Evolutionary conservation across 2,113 vertebrate genomes (phyloP).

Genomic region (Carassius carassius): DNA sequence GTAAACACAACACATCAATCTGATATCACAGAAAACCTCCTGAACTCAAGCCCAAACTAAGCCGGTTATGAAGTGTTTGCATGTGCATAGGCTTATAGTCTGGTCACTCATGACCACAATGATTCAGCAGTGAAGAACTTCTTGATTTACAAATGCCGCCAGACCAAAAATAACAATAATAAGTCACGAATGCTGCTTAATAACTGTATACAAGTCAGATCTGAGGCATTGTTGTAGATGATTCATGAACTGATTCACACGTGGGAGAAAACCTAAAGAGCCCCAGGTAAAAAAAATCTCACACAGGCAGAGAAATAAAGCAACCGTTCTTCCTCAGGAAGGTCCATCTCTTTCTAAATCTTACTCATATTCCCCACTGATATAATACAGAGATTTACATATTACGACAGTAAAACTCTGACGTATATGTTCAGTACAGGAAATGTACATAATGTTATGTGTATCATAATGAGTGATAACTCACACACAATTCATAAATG

Average conservation of each 20-base stretch:
- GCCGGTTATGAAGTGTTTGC: background rate
- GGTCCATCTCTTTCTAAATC: background rate
- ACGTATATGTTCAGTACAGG: background rate
- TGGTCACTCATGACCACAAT: background rate
- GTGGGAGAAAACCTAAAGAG: background rate
- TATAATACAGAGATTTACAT: background rate
- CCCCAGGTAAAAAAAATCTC: background rate
- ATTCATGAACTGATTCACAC: background rate
- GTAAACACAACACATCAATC: background rate
- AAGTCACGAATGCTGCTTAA: background rate
- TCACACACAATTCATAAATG: no score
- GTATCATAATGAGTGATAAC: background rate
- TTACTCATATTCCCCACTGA: background rate
- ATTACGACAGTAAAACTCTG: background rate
- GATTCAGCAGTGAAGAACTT: background rate
- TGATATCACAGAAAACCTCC: background rate
- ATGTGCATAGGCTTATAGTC: background rate
- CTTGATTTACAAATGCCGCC: conserved; percentile 11
- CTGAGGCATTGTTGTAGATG: background rate
- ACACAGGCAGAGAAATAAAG: background rate
- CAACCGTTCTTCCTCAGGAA: background rate
- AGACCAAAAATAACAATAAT: background rate
- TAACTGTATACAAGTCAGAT: background rate
- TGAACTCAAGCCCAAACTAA: background rate
- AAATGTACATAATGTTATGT: background rate